Conservation (phyloP, 2,888 invertebrate genomes). For the Andrena marginata region DNA sequence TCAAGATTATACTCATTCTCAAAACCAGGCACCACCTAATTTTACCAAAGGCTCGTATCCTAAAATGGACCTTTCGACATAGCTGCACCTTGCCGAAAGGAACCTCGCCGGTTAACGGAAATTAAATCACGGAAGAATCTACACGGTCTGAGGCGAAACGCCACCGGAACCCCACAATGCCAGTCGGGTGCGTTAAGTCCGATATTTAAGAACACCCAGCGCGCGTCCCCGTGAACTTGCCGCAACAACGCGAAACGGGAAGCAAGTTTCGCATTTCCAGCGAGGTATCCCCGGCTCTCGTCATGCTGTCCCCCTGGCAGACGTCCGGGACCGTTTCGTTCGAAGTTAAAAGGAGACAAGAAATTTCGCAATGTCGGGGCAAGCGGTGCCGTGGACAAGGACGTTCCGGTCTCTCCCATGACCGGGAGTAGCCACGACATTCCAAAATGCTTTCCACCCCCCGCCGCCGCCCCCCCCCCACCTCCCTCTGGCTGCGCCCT, state of each 20-base stretch:
- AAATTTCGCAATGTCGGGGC: constrained; percentile 58
- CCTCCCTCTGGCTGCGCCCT: constrained; percentile 63
- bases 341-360: constrained; percentile 55
- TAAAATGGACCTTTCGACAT: too few species aligned
- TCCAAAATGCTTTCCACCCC: constrained; percentile 73
- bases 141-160: too few species aligned
- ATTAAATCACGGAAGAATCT: too few species aligned
- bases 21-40: too few species aligned
- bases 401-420: constrained; percentile 61
- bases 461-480: constrained; percentile 19
- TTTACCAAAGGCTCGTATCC: too few species aligned
- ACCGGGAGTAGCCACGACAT: constrained; percentile 76
- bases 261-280: constrained; percentile 24
- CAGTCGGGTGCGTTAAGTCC: too few species aligned
- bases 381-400: constrained; percentile 58
- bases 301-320: constrained; percentile 1
- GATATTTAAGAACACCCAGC: neutral
- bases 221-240: neutral
- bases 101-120: too few species aligned
- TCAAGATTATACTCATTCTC: too few species aligned
- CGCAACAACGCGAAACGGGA: constrained; percentile 15
- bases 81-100: too few species aligned
- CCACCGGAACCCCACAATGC: too few species aligned
- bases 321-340: constrained; percentile 27
- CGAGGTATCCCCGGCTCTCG: constrained; percentile 11